These are phyloP conservation scores for Crenichthys baileyi DNA, from an alignment of 2,797 vertebrate genomes.

Conservation along the genomic window DNA sequence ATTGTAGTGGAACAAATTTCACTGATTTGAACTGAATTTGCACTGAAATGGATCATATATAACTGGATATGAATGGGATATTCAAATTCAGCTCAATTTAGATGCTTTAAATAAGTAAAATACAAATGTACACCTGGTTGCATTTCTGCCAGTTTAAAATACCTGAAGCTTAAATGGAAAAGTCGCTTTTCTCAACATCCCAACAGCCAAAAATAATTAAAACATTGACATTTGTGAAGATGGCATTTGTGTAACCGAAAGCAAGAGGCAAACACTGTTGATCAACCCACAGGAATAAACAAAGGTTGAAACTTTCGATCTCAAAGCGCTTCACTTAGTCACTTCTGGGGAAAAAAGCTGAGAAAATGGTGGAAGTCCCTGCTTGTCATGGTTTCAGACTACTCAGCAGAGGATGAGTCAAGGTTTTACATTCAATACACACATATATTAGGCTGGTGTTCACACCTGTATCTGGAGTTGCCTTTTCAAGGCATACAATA, in stretches of 20 bases:
- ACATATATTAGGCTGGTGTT: background rate
- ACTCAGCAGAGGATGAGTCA: constrained; percentile 17
- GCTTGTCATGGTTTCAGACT: constrained; percentile 50
- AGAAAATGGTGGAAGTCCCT: constrained; percentile 56
- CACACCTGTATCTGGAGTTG: constrained; percentile 15
- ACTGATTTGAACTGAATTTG: background rate
- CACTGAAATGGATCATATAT: background rate
- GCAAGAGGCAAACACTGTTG: constrained; percentile 2
- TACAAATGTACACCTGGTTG: too few relatives aligned
- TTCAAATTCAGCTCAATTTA: too few relatives aligned
- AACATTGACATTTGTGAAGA: constrained; percentile 15
- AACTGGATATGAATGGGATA: background rate
- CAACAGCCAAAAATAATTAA: constrained; percentile 6
- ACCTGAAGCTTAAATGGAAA: background rate
- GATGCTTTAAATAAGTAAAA: too few relatives aligned
- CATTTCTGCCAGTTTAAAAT: too few relatives aligned
- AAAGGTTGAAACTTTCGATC: constrained; percentile 30
- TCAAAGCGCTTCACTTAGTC: constrained; percentile 35
- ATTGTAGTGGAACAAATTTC: background rate
- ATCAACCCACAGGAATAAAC: constrained; percentile 49
- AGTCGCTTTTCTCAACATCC: background rate
- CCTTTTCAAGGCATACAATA: background rate
- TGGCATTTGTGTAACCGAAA: constrained; percentile 9
- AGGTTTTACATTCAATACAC: constrained; percentile 16
- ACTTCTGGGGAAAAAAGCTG: constrained; percentile 45